Percentiles rank a stretch among this genome's conserved stretches.
phyloP scores from a whole-genome alignment of 2,797 vertebrate species.

The Zalophus californianus region DNA sequence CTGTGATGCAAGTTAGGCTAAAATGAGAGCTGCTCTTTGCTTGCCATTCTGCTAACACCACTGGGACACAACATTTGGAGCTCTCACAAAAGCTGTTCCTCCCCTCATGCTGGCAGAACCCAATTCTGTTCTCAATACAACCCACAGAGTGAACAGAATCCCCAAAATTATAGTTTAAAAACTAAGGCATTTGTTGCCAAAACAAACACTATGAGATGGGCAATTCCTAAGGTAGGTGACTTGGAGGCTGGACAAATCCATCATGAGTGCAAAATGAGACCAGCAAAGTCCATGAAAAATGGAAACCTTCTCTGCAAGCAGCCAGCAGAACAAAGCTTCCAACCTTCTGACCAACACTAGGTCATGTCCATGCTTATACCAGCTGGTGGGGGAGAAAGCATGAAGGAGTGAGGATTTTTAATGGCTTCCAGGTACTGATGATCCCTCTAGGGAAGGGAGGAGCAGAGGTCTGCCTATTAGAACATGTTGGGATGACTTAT shows the following conservation, averaged over 20 bases:
- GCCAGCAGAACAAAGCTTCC: neutral
- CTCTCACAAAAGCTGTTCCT: neutral
- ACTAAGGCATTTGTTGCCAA: constrained; percentile 11
- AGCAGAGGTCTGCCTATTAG: neutral
- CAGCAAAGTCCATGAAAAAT: neutral
- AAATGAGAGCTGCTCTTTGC: neutral
- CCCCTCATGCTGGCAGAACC: neutral
- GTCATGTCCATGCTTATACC: neutral
- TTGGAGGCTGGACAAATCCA: neutral
- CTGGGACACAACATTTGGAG: neutral
- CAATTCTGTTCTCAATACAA: neutral
- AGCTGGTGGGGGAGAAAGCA: neutral
- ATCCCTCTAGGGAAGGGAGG: neutral
- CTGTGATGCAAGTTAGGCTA: neutral
- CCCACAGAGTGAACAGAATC: neutral
- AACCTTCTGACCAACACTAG: neutral
- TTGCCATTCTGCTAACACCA: neutral
- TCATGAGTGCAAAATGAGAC: neutral
- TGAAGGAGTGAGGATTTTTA: neutral
- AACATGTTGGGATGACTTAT: neutral
- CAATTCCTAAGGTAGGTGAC: neutral
- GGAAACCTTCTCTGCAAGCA: neutral
- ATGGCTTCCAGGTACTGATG: neutral
- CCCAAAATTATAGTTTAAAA: neutral
- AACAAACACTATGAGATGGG: neutral